phyloP scores from a whole-genome alignment of 2,888 invertebrate genomes.

The Muschampia plurimacula region DNA sequence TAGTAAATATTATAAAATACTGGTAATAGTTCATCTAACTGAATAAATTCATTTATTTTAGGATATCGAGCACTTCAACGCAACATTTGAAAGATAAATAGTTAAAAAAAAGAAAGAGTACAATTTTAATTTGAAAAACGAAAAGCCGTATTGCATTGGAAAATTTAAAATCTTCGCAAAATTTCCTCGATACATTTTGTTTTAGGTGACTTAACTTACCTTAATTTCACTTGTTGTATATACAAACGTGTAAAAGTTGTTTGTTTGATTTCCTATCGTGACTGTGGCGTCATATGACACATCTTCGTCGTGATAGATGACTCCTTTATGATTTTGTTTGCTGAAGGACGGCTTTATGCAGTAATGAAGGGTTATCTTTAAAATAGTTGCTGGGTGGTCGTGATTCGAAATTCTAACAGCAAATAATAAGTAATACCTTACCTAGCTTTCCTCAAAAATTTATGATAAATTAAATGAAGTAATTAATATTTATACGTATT shows the following conservation, averaged over 20 bases:
- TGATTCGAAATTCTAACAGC: background rate
- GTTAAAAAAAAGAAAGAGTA: too few relatives aligned
- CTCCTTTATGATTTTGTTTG: conserved; percentile 52
- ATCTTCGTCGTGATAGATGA: conserved; percentile 66
- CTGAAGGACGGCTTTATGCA: conserved; percentile 52
- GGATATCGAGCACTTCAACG: too few relatives aligned
- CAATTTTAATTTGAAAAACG: too few relatives aligned
- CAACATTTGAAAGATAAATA: too few relatives aligned
- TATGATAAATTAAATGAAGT: too few relatives aligned
- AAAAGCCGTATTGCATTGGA: background rate
- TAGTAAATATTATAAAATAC: too few relatives aligned
- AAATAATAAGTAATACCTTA: too few relatives aligned
- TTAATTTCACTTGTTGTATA: background rate
- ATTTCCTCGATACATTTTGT: background rate
- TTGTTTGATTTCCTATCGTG: conserved; percentile 60
- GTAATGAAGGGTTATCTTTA: conserved; percentile 41
- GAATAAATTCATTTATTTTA: too few relatives aligned
- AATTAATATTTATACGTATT: too few relatives aligned
- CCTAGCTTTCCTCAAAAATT: too few relatives aligned
- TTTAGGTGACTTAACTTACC: conserved; percentile 9
- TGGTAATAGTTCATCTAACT: too few relatives aligned
- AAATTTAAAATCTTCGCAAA: background rate
- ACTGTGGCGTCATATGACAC: conserved; percentile 64
- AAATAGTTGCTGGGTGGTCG: background rate
- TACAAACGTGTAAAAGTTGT: conserved; percentile 38